phyloP scores from a whole-genome alignment of 2,888 invertebrate genomes.

The Thereva unica region DNA sequence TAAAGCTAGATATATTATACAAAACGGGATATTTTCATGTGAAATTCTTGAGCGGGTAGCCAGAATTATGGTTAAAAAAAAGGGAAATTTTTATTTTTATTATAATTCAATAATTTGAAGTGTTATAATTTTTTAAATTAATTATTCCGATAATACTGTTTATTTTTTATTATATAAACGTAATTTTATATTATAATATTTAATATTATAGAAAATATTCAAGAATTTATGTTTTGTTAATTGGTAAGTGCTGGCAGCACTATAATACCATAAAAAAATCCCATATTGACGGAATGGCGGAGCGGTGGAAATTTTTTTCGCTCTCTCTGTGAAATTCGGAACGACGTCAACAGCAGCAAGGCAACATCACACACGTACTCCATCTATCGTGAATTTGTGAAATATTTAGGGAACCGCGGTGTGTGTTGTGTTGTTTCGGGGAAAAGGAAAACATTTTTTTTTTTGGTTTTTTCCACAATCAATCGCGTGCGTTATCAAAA shows the following conservation, averaged over 20 bases:
- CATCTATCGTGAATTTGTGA: constrained; percentile 34
- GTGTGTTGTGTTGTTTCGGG: constrained; percentile 32
- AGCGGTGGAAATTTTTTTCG: constrained; percentile 32
- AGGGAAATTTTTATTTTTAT: not conserved
- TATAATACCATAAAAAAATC: too few relatives aligned
- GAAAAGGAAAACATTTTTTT: constrained; percentile 30
- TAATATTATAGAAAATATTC: too few relatives aligned
- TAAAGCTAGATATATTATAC: too few relatives aligned
- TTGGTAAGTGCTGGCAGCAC: too few relatives aligned
- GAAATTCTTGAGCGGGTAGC: too few relatives aligned
- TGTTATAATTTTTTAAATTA: constrained; percentile 1
- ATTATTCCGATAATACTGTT: constrained; percentile 4
- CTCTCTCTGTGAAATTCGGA: not conserved
- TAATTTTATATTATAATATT: too few relatives aligned
- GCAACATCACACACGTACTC: constrained; percentile 34
- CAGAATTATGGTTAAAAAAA: too few relatives aligned
- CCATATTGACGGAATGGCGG: constrained; percentile 10
- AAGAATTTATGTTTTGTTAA: too few relatives aligned
- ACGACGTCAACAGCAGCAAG: constrained; percentile 30
- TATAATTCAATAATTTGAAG: not conserved
- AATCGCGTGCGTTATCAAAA: constrained; percentile 17
- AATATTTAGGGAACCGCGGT: constrained; percentile 35
- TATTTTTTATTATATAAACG: constrained; percentile 3
- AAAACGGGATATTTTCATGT: too few relatives aligned
- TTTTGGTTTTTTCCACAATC: constrained; percentile 9